Evolutionary conservation across 2,797 vertebrate genomes (phyloP).

Genomic region (Acanthis flammea): DNA sequence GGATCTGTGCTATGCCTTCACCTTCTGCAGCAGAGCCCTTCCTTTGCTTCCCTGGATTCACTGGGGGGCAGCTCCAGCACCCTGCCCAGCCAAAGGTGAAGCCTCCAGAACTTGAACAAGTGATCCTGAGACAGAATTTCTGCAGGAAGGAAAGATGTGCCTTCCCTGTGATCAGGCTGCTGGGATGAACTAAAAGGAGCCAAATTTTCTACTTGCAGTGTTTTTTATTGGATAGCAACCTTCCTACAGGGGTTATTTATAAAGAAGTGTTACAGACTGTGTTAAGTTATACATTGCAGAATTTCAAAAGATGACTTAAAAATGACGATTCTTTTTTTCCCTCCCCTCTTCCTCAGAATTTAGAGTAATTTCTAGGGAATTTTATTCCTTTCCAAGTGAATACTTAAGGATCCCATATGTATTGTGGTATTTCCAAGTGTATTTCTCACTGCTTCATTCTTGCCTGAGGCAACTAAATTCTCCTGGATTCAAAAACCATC

Average conservation of each 20-base stretch:
- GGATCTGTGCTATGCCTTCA: background rate
- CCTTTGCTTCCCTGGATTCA: background rate
- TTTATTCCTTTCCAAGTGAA: background rate
- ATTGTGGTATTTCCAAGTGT: background rate
- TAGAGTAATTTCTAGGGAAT: slow-evolving; percentile 1
- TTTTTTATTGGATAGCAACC: slow-evolving; percentile 17
- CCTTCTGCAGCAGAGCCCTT: background rate
- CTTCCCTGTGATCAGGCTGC: background rate
- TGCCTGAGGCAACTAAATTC: background rate
- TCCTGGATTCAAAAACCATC: background rate
- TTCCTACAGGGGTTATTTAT: slow-evolving; percentile 21
- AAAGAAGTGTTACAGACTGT: slow-evolving; percentile 7
- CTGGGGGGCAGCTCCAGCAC: background rate
- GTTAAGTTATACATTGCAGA: slow-evolving; percentile 21
- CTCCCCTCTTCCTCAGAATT: background rate
- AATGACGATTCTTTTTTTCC: background rate
- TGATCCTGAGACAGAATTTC: background rate
- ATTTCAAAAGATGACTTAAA: background rate
- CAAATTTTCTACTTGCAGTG: background rate
- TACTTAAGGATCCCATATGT: background rate
- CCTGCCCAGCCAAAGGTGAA: background rate
- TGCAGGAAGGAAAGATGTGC: background rate
- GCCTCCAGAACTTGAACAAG: background rate
- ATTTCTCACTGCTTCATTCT: background rate
- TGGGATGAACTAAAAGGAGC: background rate